Conservation (phyloP, 2,888 invertebrate genomes). For the Trisateles emortualis region DNA sequence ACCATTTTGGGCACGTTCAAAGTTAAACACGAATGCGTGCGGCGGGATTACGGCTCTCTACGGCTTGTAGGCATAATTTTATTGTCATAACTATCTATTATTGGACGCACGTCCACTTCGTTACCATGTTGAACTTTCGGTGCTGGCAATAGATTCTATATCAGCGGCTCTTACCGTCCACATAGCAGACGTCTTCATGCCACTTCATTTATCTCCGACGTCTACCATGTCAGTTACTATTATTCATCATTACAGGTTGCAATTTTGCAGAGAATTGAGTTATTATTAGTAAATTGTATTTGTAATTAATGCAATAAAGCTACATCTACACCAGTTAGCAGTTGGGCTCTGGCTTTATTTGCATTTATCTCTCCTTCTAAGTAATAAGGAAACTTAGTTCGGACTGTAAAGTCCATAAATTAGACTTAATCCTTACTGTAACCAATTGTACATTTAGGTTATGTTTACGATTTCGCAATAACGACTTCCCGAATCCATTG, state of each 20-base stretch:
- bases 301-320: background rate
- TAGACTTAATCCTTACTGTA: background rate
- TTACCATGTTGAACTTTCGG: constrained; percentile 1
- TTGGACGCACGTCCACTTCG: constrained; percentile 1
- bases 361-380: background rate
- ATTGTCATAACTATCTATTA: constrained; percentile 18
- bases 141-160: background rate
- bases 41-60: constrained; percentile 5
- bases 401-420: background rate
- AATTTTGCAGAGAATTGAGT: background rate
- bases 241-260: background rate
- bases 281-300: constrained; percentile 4
- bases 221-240: background rate
- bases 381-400: background rate
- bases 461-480: constrained; percentile 5
- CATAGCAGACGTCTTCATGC: background rate
- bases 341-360: background rate
- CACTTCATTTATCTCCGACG: constrained; percentile 1
- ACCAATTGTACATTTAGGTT: background rate
- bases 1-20: constrained; percentile 47
- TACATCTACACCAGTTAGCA: background rate
- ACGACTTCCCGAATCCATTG: background rate
- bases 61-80: constrained; percentile 11
- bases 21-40: constrained; percentile 8
- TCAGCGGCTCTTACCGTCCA: background rate